Evolutionary conservation across 1,140 invertebrate species (phyloP).

Genomic region (Diprion similis): DNA sequence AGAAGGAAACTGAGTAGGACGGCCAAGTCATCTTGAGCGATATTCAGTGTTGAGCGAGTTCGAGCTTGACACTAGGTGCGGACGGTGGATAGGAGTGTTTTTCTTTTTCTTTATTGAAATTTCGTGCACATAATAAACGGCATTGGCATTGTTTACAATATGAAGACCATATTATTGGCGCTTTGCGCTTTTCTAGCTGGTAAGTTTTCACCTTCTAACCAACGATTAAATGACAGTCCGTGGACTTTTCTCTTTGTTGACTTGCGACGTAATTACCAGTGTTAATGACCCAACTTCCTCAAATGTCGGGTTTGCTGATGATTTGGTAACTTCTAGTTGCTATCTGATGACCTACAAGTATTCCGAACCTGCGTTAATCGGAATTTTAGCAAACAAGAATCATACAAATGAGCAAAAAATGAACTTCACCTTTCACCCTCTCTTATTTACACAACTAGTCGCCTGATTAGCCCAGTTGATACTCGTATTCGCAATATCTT

Average conservation of each 20-base stretch:
- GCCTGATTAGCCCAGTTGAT: neutral
- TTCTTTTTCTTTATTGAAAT: neutral
- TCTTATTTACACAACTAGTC: too few relatives aligned
- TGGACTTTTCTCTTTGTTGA: conserved; percentile 6
- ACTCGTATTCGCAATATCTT: neutral
- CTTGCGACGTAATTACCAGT: conserved; percentile 5
- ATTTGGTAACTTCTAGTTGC: neutral
- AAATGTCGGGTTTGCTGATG: neutral
- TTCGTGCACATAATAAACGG: neutral
- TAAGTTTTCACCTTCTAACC: conserved; percentile 34
- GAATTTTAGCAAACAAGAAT: neutral
- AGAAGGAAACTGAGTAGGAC: too few relatives aligned
- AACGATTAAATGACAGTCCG: neutral
- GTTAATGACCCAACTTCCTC: neutral
- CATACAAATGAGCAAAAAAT: neutral
- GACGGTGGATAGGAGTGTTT: neutral
- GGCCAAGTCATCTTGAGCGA: too few relatives aligned
- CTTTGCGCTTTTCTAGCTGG: conserved; percentile 51
- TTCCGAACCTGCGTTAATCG: neutral
- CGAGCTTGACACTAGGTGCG: too few relatives aligned
- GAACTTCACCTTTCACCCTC: neutral
- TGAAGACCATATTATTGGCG: conserved; percentile 49
- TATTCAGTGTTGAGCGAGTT: too few relatives aligned
- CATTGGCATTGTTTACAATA: conserved; percentile 27
- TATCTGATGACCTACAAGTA: neutral